Conservation (phyloP, 2,888 invertebrate genomes). For the Ophioninae sp. region DNA sequence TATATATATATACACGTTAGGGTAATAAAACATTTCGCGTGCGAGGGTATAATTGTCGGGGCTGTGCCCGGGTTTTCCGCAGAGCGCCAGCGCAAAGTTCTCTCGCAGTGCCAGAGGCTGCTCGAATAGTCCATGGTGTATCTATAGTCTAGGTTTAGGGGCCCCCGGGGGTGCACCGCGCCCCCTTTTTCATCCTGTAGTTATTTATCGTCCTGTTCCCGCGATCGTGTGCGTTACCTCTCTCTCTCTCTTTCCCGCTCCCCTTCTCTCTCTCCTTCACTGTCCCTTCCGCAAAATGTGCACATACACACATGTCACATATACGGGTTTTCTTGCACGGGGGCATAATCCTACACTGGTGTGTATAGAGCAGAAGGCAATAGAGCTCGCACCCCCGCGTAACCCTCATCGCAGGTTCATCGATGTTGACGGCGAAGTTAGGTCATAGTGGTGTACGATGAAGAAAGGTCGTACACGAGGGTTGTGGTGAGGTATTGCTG, state of each 20-base stretch:
- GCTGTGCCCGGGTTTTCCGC: constrained; percentile 71
- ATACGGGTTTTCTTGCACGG: not conserved
- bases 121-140: constrained; percentile 67
- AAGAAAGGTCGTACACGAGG: constrained; percentile 70
- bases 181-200: constrained; percentile 80
- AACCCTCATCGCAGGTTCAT: constrained; percentile 66
- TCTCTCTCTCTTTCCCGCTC: constrained; percentile 13
- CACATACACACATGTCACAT: constrained; percentile 11
- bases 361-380: constrained; percentile 49
- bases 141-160: constrained; percentile 78
- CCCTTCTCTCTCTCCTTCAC: not conserved
- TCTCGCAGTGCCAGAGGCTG: constrained; percentile 62
- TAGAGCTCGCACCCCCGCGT: constrained; percentile 66
- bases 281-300: not conserved
- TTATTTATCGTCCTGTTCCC: constrained; percentile 77
- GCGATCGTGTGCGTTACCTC: constrained; percentile 32
- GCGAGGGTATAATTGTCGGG: constrained; percentile 79
- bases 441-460: constrained; percentile 58
- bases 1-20: constrained; percentile 60
- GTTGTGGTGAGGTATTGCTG: constrained; percentile 61
- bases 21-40: constrained; percentile 80
- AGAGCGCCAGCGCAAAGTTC: constrained; percentile 56
- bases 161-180: constrained; percentile 78
- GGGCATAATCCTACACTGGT: constrained; percentile 29
- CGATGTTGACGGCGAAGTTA: constrained; percentile 70